A percentile compares a stretch with the other conserved stretches of the same genome.
Conservation (phyloP, 2,888 invertebrate genomes). For the Chydorus sphaericus region DNA sequence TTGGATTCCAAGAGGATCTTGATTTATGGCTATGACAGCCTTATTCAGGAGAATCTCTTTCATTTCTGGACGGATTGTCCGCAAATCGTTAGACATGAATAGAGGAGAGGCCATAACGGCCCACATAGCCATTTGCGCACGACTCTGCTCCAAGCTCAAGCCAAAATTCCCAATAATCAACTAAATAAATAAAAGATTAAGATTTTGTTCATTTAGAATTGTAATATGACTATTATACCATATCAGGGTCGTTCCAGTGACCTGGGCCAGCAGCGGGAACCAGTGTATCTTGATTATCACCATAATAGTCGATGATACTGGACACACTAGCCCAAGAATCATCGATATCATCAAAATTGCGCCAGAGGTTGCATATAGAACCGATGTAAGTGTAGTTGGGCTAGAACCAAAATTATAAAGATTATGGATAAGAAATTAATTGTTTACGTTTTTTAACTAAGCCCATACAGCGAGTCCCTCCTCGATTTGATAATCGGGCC, state of each 20-base stretch:
- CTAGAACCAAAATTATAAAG: conserved; percentile 39
- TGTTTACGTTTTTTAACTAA: neutral
- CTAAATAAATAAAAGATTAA: conserved; percentile 34
- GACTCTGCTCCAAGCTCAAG: conserved; percentile 81
- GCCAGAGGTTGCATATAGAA: conserved; percentile 82
- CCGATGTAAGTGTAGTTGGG: conserved; percentile 79
- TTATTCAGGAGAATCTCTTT: conserved; percentile 83
- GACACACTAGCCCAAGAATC: conserved; percentile 88
- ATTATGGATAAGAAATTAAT: neutral
- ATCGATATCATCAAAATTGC: conserved; percentile 89
- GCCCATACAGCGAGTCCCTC: conserved; percentile 31
- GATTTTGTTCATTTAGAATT: neutral
- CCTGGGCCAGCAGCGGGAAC: conserved; percentile 87
- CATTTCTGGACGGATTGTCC: conserved; percentile 73
- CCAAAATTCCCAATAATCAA: conserved; percentile 89
- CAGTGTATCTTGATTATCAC: conserved; percentile 78
- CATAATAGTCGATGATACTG: conserved; percentile 86
- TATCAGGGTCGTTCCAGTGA: conserved; percentile 95
- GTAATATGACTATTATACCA: conserved; percentile 41
- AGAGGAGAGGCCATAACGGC: conserved; percentile 86
- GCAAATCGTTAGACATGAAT: conserved; percentile 86
- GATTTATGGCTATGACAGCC: conserved; percentile 83
- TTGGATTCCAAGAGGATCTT: conserved; percentile 82
- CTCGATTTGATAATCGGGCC: conserved; percentile 94
- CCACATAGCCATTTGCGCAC: conserved; percentile 94